Evolutionary conservation across 2,797 vertebrate genomes (phyloP), one percentile per base, ranked within the genome.

Genomic region (Xiphophorus birchmanni): DNA sequence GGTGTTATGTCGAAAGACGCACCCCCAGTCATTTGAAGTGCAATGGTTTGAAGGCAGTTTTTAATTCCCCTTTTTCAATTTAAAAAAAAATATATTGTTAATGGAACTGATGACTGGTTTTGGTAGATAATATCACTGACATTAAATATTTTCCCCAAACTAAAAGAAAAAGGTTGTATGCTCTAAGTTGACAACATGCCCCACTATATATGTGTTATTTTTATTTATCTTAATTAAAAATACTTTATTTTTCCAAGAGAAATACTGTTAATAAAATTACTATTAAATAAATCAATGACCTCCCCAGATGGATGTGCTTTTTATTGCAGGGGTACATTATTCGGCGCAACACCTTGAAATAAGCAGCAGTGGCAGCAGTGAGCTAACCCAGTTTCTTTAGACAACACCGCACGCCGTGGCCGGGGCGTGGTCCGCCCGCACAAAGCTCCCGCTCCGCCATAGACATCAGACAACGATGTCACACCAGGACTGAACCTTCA

Each of bases 361-460:
- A 45, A 89, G 91, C 86, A 52, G 89, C 77, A 75, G 85, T 94
- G 86, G 90, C 87, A 50, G 88, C 74, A 74, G 84, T 54, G 87
- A 37, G 87, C 85, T 92, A 90, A 81, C 82, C 81, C 80, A 91
- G 85, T 78, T 82, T 80, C n/a, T 84, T 71, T 80, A 88, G 52
- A 84, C 83, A 56, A 83, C 83, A 82, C 87, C 26, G 50, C 77
- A 56, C 72, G 69, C 83, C 81, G 88, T 82, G 80, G 73, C 86
- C 89, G 91, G 93, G 93, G 94, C 93, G 94, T 95, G 94, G 94
- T 92, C 90, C 87, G 40, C 48, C 88, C 78, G 82, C 88, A 92
- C 88, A 91, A 91, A 88, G 89, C 86, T 72, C 50, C 29, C 44
- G 76, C 47, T 58, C 76, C 12, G 65, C 45, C 26, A 73, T 81